Percentiles rank a stretch among this genome's conserved stretches.
phyloP scores from a whole-genome alignment of 2,797 vertebrate genomes.

The Pantherophis vulpinus region DNA sequence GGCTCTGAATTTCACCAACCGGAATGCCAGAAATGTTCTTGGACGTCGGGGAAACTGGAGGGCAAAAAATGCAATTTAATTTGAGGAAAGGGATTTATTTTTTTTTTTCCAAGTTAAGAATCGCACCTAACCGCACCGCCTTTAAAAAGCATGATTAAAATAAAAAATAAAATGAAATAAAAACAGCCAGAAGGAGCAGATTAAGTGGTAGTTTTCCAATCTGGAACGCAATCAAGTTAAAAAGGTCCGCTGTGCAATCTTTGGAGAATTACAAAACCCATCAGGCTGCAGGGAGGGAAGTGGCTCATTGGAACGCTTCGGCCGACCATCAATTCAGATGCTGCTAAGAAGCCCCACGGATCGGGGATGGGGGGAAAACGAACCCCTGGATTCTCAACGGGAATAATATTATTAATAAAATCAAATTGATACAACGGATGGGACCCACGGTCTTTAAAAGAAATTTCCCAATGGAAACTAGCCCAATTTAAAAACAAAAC shows the following conservation, averaged over 20 bases:
- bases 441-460: not conserved
- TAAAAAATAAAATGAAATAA: no score
- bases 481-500: not conserved
- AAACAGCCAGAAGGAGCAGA: no score
- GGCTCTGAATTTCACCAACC: not conserved
- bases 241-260: not conserved
- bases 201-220: not conserved
- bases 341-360: not conserved
- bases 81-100: not conserved
- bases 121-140: not conserved
- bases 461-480: not conserved
- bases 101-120: not conserved
- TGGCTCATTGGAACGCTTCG: no score
- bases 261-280: not conserved
- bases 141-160: no score
- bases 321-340: no score
- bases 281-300: not conserved
- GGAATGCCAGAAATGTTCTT: not conserved
- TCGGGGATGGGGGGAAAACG: accelerated
- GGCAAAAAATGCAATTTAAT: not conserved
- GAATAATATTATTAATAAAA: not conserved
- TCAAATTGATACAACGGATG: not conserved
- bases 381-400: not conserved
- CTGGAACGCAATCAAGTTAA: not conserved
- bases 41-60: not conserved